Evolutionary conservation across 2,888 invertebrate genomes (phyloP).

Genomic region (Sinelater perroti): DNA sequence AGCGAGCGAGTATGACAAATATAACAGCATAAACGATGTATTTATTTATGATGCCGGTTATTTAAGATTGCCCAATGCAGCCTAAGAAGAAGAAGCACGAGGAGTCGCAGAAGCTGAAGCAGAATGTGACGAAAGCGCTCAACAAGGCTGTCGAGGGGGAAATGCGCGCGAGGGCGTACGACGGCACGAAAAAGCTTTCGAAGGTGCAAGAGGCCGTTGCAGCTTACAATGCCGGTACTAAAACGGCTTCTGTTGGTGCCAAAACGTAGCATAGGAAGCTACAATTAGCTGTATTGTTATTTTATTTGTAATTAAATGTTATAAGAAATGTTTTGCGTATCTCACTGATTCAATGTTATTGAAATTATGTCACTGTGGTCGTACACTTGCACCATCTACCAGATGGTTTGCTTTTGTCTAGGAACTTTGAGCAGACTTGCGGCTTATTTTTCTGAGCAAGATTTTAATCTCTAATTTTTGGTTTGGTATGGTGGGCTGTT

Average conservation of each 20-base stretch:
- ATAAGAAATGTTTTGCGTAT: no score
- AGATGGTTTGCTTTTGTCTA: no score
- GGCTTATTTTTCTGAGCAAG: no score
- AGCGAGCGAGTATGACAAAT: constrained; percentile 65
- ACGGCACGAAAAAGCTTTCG: constrained; percentile 61
- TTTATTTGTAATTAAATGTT: no score
- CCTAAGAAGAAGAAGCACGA: constrained; percentile 69
- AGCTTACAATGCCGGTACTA: constrained; percentile 46
- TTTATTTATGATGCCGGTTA: constrained; percentile 9
- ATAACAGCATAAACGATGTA: constrained; percentile 4
- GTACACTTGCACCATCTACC: no score
- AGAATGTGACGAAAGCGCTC: constrained; percentile 73
- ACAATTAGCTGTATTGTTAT: not conserved
- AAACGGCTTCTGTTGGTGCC: no score
- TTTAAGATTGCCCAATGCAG: constrained; percentile 70
- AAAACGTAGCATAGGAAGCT: not conserved
- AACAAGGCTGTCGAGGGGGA: constrained; percentile 75
- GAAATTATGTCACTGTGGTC: no score
- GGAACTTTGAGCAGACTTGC: no score
- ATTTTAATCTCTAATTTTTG: no score
- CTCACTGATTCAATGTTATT: no score
- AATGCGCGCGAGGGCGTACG: constrained; percentile 67
- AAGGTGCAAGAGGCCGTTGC: constrained; percentile 65
- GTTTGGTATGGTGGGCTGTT: no score
- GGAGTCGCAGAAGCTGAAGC: constrained; percentile 71